Evolutionary conservation across 2,113 vertebrate species (phyloP).

Genomic region (Manacus vitellinus): DNA sequence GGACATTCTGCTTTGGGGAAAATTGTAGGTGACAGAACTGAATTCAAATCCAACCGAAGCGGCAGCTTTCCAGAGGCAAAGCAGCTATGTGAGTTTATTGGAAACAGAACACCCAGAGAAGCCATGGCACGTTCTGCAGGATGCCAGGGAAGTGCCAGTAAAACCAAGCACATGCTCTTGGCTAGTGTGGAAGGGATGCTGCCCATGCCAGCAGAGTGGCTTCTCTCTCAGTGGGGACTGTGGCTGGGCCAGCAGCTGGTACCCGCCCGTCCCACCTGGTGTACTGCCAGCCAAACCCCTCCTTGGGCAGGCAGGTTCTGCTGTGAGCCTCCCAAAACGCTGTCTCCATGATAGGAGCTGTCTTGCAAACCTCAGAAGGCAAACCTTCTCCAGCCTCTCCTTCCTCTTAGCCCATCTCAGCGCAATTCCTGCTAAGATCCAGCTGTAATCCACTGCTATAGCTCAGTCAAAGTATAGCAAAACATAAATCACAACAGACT

Average conservation of each 20-base stretch:
- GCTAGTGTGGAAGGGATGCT: accelerated
- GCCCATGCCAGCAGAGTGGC: neutral
- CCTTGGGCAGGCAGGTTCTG: neutral
- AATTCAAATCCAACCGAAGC: neutral
- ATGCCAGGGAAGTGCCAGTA: neutral
- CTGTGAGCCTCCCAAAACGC: neutral
- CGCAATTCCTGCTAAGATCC: neutral
- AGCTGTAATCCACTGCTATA: neutral
- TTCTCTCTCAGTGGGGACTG: neutral
- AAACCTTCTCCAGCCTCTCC: neutral
- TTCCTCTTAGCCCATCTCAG: neutral
- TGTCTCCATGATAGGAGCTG: accelerated
- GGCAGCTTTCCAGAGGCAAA: neutral
- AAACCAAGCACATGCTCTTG: neutral
- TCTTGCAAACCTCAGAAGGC: neutral
- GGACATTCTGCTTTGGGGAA: neutral
- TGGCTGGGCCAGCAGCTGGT: neutral
- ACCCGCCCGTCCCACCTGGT: accelerated
- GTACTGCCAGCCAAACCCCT: neutral
- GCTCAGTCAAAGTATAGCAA: neutral
- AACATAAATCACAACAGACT: neutral
- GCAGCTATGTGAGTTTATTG: neutral
- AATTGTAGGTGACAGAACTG: neutral
- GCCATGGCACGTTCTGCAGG: neutral
- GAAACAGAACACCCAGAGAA: neutral